Evolutionary conservation across 1,140 invertebrate species (phyloP), one percentile per base, ranked within the genome.

Genomic region (Drosophila mojavensis): DNA sequence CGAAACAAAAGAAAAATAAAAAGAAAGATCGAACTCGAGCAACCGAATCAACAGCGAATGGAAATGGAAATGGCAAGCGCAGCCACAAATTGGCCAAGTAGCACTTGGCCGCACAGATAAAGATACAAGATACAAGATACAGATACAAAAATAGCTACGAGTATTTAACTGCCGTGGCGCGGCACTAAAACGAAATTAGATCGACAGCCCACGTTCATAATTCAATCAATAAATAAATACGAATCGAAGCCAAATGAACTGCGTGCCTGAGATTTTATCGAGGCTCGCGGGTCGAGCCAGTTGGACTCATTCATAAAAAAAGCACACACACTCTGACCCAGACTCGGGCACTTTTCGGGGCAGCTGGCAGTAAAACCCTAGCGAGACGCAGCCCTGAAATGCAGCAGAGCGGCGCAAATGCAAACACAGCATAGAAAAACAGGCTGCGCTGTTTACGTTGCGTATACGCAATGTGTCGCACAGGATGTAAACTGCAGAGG

Each of bases 381-480:
- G 15, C 30, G 50, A 51, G 3, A 15, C 15, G 13, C 58, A 17
- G 41, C 51, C 47, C 28, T 17, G 15, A 54, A 58, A 53, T 33
- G n/a, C 50, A 45, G 51, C 48, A 73, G 56, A 72, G 36, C 59
- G 41, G 11, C 10, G 47, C 45, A 4, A 56, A 41, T 26, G 17
- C n/a, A 36, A 65, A 48, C 53, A 66, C 6, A 6, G 33, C n/a
- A 10, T 30, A 65, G 33, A 45, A 56, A 60, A 24, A 48, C 51
- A 30, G 43, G 36, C 13, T 11, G 53, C 20, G 48, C 7, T n/a
- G 50, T 17, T 59, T 7, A 81, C 73, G 43, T 61, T 68, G 70
- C 82, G 83, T 85, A 85, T 85, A 88, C 82, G 82, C 82, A 88
- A 82, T 62, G 75, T 69, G 45, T 30, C 39, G 26, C 30, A 56